Evolutionary conservation across 2,113 vertebrate species (phyloP).

Genomic region (Strix aluco): DNA sequence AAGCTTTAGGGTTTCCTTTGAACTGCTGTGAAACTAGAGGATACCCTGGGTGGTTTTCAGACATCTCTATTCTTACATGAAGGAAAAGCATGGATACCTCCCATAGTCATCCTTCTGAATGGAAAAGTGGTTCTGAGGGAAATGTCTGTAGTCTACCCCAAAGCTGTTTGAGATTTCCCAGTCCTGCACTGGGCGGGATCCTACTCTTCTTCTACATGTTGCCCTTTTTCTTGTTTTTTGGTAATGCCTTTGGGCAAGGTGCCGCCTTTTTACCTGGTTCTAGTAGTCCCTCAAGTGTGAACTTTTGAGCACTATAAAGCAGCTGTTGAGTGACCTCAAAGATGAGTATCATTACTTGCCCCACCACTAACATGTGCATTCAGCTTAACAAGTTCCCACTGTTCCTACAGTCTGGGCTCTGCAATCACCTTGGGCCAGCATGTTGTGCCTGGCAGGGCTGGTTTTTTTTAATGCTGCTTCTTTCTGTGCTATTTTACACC

Average conservation of each 20-base stretch:
- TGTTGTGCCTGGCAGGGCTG: not conserved
- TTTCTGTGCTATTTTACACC: not conserved
- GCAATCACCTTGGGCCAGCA: not conserved
- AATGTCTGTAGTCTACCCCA: not conserved
- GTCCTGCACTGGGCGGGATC: not conserved
- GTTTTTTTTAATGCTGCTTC: not conserved
- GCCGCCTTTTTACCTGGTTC: not conserved
- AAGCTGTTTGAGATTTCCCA: not conserved
- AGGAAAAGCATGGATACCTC: not conserved
- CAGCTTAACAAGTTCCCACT: not conserved
- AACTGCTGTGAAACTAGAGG: not conserved
- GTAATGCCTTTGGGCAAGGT: not conserved
- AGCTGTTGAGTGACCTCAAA: not conserved
- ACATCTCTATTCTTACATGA: not conserved
- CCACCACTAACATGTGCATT: not conserved
- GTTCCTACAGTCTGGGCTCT: not conserved
- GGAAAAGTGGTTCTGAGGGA: not conserved
- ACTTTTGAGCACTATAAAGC: not conserved
- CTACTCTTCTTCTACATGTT: not conserved
- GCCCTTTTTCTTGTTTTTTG: not conserved
- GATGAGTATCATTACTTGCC: not conserved
- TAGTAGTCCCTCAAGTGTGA: not conserved
- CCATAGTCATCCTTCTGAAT: not conserved
- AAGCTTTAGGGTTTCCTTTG: not conserved
- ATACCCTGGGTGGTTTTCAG: not conserved